Conservation (phyloP, 2,888 invertebrate species). For the Acrobasis repandana region DNA sequence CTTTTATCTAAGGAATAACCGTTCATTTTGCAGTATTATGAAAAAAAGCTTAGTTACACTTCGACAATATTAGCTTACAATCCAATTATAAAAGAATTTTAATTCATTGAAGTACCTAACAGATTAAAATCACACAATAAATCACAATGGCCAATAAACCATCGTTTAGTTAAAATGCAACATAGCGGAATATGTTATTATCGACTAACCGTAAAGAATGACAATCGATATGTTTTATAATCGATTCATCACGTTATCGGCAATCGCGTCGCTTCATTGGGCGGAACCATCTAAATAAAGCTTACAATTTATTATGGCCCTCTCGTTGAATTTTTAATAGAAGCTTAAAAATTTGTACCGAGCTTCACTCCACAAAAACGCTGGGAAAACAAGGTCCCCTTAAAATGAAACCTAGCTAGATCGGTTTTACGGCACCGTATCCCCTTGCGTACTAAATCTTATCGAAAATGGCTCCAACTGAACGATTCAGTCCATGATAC, state of each 20-base stretch:
- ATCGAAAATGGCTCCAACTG: no score
- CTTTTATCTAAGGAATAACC: no score
- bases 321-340: not conserved
- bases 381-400: no score
- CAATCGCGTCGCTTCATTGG: slow-evolving; percentile 8
- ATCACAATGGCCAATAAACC: slow-evolving; percentile 8
- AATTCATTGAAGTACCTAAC: not conserved
- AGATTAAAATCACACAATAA: slow-evolving; percentile 1
- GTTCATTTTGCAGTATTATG: no score
- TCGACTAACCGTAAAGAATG: not conserved
- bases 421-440: no score
- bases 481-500: no score
- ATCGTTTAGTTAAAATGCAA: not conserved
- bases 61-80: no score
- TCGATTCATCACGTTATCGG: slow-evolving; percentile 21
- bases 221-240: slow-evolving; percentile 12
- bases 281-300: not conserved
- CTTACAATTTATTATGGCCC: not conserved
- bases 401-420: no score
- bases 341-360: not conserved
- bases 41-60: no score
- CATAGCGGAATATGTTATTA: not conserved
- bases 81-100: no score
- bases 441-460: no score
- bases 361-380: no score